Conservation (phyloP, 2,888 invertebrate genomes). For the Cerceris ruficornis region DNA sequence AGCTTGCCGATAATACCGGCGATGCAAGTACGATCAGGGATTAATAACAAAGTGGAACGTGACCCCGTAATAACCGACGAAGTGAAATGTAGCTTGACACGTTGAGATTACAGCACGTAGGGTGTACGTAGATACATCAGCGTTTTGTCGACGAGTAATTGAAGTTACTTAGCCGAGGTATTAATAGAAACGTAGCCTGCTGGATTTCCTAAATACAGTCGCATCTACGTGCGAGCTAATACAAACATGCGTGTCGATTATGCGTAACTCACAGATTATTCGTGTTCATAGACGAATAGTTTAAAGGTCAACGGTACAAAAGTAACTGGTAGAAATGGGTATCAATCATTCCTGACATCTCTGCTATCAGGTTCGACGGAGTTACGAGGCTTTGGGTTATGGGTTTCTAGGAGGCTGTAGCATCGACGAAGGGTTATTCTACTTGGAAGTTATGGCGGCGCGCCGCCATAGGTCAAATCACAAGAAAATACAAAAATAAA, state of each 20-base stretch:
- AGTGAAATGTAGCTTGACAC: conserved; percentile 22
- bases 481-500: too few species aligned
- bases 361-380: conserved; percentile 27
- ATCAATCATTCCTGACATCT: conserved; percentile 69
- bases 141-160: conserved; percentile 3
- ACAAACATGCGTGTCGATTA: conserved; percentile 31
- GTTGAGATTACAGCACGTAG: conserved; percentile 17
- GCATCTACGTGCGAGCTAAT: conserved; percentile 3
- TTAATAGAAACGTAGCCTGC: conserved; percentile 28
- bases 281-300: conserved; percentile 40
- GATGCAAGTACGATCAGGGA: conserved; percentile 21
- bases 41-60: conserved; percentile 55
- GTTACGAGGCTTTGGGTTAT: conserved; percentile 25
- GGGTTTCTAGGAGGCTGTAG: conserved; percentile 41
- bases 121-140: conserved; percentile 12
- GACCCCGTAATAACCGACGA: conserved; percentile 40
- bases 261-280: conserved; percentile 35
- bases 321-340: conserved; percentile 68
- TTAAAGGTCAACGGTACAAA: conserved; percentile 72
- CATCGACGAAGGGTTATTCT: conserved; percentile 33
- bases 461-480: too few species aligned
- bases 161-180: conserved; percentile 14
- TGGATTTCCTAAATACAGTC: conserved; percentile 19
- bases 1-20: conserved; percentile 26
- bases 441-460: neutral